A percentile compares a stretch with the other conserved stretches of the same genome.
phyloP scores from a whole-genome alignment of 2,888 invertebrate species.

The Rhyacophila evoluta region DNA sequence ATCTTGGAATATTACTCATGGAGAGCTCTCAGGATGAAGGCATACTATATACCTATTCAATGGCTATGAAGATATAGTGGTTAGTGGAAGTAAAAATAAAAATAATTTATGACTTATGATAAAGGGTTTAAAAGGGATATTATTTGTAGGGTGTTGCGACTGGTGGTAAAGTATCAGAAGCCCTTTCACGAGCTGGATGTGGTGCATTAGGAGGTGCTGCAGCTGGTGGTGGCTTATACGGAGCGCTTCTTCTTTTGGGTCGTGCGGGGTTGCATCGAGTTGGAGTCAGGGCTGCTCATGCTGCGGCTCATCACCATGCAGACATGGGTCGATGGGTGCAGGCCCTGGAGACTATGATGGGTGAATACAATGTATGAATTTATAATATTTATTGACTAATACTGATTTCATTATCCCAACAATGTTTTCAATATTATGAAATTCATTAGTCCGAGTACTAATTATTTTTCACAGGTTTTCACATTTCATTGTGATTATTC shows the following conservation, averaged over 20 bases:
- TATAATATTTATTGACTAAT: neutral
- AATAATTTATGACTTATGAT: too few relatives aligned
- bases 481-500: too few relatives aligned
- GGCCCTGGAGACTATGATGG: constrained; percentile 58
- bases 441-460: too few relatives aligned
- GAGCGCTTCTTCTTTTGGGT: constrained; percentile 71
- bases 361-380: constrained; percentile 48
- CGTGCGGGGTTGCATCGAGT: constrained; percentile 75
- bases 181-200: constrained; percentile 71
- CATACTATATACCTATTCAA: too few relatives aligned
- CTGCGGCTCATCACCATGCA: constrained; percentile 71
- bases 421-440: too few relatives aligned
- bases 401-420: too few relatives aligned
- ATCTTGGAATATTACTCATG: too few relatives aligned
- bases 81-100: too few relatives aligned
- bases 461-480: too few relatives aligned
- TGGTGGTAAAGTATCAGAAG: constrained; percentile 88
- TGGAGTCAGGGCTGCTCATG: constrained; percentile 68
- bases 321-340: constrained; percentile 70
- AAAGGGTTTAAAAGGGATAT: too few relatives aligned
- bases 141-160: constrained; percentile 94
- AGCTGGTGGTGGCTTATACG: constrained; percentile 70
- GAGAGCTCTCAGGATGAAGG: too few relatives aligned
- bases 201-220: constrained; percentile 68
- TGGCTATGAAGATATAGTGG: too few relatives aligned